These are phyloP conservation scores for Charina bottae DNA, from an alignment of 2,113 vertebrate genomes.

Conservation along the genomic window DNA sequence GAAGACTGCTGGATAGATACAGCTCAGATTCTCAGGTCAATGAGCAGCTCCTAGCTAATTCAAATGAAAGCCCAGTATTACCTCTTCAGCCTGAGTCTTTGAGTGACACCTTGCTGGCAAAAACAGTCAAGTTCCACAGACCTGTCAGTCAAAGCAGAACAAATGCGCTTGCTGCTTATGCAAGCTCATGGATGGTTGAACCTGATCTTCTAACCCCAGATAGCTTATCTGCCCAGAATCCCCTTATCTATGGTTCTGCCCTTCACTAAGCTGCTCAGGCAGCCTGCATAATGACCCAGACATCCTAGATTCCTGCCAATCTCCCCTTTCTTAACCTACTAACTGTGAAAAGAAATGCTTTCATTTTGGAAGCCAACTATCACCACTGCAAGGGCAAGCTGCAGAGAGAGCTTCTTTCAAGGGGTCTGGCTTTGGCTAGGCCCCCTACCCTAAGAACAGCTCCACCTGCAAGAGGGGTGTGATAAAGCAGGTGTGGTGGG, in stretches of 20 bases:
- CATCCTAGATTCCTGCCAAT: neutral
- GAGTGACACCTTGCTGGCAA: neutral
- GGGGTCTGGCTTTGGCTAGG: too few species aligned
- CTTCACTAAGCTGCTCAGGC: too few species aligned
- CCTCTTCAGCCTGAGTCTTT: neutral
- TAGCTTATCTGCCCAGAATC: neutral
- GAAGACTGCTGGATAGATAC: neutral
- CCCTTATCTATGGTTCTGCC: too few species aligned
- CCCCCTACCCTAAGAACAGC: neutral
- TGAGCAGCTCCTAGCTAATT: neutral
- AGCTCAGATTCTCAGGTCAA: neutral
- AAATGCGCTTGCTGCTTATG: neutral
- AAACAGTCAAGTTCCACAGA: neutral
- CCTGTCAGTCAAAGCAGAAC: too few species aligned
- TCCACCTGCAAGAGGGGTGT: neutral
- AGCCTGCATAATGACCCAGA: neutral
- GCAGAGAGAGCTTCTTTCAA: neutral
- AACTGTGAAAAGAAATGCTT: neutral
- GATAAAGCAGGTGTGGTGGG: neutral
- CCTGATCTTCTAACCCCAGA: neutral
- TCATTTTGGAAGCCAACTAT: neutral
- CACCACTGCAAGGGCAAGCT: neutral
- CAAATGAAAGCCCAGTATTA: too few species aligned
- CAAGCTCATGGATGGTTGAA: neutral
- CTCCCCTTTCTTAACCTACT: neutral